Evolutionary conservation across 2,113 vertebrate genomes (phyloP).

Genomic region (Pseudopipra pipra): DNA sequence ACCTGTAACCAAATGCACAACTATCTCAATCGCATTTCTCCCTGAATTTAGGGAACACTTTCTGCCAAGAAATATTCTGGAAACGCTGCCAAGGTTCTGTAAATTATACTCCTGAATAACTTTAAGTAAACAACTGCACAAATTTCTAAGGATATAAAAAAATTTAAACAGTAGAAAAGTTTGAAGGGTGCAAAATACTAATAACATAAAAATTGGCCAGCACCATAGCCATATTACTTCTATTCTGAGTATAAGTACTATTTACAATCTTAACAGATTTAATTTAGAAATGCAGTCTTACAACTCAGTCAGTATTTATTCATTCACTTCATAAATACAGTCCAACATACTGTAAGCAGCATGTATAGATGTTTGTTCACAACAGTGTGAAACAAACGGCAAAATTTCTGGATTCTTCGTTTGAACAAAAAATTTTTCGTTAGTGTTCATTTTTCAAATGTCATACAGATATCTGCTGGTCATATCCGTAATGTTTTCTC

Average conservation of each 20-base stretch:
- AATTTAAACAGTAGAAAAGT: rapidly evolving
- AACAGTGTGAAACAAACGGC: rapidly evolving
- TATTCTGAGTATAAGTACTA: not conserved
- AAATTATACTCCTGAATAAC: not conserved
- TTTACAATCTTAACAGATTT: not conserved
- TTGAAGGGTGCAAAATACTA: not conserved
- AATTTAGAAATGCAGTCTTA: not conserved
- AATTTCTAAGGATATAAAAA: rapidly evolving
- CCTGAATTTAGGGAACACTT: not conserved
- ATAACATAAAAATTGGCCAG: not conserved
- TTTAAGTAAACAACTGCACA: not conserved
- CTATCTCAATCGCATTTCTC: rapidly evolving
- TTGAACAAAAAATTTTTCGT: not conserved
- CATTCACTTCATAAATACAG: not conserved
- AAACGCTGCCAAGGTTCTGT: not conserved
- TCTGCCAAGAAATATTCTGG: not conserved
- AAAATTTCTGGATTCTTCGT: not conserved
- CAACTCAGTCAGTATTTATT: not conserved
- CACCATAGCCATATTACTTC: rapidly evolving
- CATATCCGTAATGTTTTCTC: rapidly evolving
- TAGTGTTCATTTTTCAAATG: not conserved
- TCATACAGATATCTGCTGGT: no score
- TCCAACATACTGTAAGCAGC: not conserved
- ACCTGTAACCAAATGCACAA: rapidly evolving
- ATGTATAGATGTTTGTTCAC: rapidly evolving